Evolutionary conservation across 92 coral and sea anemone genomes (phyloP).

Genomic region (Montipora capitata): DNA sequence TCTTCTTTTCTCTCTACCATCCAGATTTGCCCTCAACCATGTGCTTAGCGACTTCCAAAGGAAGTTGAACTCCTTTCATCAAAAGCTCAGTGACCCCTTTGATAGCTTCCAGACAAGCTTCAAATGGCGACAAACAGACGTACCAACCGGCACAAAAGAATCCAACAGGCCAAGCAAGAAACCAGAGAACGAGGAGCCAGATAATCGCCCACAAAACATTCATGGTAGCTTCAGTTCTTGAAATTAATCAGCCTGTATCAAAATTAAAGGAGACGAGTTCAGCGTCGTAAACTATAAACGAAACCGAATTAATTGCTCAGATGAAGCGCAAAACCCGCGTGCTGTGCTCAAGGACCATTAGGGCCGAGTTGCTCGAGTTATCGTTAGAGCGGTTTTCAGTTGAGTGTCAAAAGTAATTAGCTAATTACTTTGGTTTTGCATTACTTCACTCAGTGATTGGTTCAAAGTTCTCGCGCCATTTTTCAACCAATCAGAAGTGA

Average conservation of each 20-base stretch:
- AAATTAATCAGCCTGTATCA: neutral
- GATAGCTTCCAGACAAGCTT: conserved; percentile 94
- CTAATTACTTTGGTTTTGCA: no score
- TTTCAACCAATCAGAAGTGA: no score
- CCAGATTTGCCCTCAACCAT: conserved; percentile 96
- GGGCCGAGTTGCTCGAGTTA: no score
- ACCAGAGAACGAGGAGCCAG: conserved; percentile 95
- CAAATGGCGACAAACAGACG: conserved; percentile 97
- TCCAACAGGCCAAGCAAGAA: conserved; percentile 97
- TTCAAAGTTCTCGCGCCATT: no score
- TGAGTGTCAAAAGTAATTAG: no score
- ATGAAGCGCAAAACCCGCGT: no score
- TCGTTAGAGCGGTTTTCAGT: no score
- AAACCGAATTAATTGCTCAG: no score
- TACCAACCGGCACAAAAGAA: conserved; percentile 99
- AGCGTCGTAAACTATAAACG: no score
- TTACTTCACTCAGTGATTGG: no score
- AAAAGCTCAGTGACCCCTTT: conserved; percentile 90
- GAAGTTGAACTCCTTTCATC: conserved; percentile 94
- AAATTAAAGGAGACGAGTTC: neutral
- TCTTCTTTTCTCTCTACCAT: conserved; percentile 66
- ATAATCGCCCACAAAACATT: conserved; percentile 98
- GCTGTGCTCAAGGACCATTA: no score
- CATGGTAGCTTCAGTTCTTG: conserved; percentile 63
- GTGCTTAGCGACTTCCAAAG: conserved; percentile 97